phyloP scores from a whole-genome alignment of 2,888 invertebrate genomes.

The Balanococcus diminutus region DNA sequence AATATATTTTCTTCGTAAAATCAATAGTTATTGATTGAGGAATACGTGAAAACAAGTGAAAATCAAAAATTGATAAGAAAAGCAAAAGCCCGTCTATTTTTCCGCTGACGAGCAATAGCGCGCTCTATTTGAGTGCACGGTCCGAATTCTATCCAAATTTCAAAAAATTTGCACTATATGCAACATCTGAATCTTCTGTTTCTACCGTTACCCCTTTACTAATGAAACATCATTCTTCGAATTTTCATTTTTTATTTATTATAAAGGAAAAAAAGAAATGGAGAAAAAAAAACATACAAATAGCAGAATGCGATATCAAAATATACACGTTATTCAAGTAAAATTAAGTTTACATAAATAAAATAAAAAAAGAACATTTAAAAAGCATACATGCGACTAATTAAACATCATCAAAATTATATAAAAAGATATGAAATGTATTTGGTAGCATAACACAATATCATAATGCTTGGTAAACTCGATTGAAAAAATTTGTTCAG shows the following conservation, averaged over 20 bases:
- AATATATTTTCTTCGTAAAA: too few species aligned
- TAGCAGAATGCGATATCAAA: slow-evolving; percentile 25
- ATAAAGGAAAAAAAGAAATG: not conserved
- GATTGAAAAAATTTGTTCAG: slow-evolving; percentile 33
- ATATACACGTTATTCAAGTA: slow-evolving; percentile 1
- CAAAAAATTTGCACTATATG: too few species aligned
- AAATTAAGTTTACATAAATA: slow-evolving; percentile 26
- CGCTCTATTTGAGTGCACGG: too few species aligned
- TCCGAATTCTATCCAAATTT: too few species aligned
- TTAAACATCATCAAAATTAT: slow-evolving; percentile 14
- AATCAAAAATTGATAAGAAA: too few species aligned
- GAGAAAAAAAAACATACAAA: slow-evolving; percentile 27
- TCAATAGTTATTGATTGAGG: too few species aligned
- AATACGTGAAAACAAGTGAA: too few species aligned
- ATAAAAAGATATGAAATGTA: slow-evolving; percentile 33
- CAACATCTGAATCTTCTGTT: too few species aligned
- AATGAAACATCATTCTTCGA: too few species aligned
- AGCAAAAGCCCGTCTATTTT: too few species aligned
- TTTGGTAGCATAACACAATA: slow-evolving; percentile 9
- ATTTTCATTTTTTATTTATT: slow-evolving; percentile 18
- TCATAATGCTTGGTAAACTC: slow-evolving; percentile 15
- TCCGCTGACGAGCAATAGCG: too few species aligned
- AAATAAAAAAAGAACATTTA: slow-evolving; percentile 18
- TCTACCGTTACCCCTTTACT: too few species aligned
- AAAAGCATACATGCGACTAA: slow-evolving; percentile 30